A percentile compares a stretch with the other conserved stretches of the same genome.
phyloP scores from a whole-genome alignment of 2,888 invertebrate genomes.

The Cephonodes hylas region DNA sequence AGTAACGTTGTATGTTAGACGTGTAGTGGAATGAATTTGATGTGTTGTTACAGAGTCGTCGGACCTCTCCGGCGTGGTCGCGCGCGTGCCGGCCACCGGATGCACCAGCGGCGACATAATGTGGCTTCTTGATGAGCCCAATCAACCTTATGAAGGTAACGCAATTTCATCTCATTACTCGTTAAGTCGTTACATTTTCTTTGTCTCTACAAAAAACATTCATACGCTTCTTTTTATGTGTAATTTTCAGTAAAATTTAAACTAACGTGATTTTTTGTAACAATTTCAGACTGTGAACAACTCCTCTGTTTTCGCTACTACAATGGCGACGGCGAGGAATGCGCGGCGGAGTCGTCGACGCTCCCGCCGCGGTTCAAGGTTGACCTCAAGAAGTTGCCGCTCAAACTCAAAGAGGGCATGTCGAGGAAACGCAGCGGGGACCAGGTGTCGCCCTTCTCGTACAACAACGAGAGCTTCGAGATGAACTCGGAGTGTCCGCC shows the following conservation, averaged over 20 bases:
- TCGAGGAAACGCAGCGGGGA: conserved; percentile 75
- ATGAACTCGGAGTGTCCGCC: conserved; percentile 71
- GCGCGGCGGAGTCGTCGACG: conserved; percentile 82
- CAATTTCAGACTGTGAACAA: conserved; percentile 84
- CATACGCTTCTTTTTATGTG: background rate
- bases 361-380: conserved; percentile 74
- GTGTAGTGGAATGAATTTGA: background rate
- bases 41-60: conserved; percentile 58
- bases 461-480: conserved; percentile 77
- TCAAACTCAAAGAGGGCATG: conserved; percentile 77
- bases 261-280: conserved; percentile 15
- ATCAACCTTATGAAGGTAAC: conserved; percentile 83
- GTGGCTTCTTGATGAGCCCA: conserved; percentile 86
- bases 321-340: conserved; percentile 83
- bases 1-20: background rate
- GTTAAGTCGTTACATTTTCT: conserved; percentile 17
- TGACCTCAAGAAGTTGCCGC: conserved; percentile 81
- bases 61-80: conserved; percentile 60
- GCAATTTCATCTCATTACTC: conserved; percentile 25
- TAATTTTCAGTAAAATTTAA: background rate
- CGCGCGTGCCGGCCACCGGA: conserved; percentile 80
- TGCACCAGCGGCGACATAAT: conserved; percentile 83
- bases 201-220: background rate
- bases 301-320: conserved; percentile 86
- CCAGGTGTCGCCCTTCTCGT: conserved; percentile 71